These are phyloP conservation scores for Mugil cephalus DNA, from an alignment of 2,113 vertebrate genomes.

Conservation along the genomic window DNA sequence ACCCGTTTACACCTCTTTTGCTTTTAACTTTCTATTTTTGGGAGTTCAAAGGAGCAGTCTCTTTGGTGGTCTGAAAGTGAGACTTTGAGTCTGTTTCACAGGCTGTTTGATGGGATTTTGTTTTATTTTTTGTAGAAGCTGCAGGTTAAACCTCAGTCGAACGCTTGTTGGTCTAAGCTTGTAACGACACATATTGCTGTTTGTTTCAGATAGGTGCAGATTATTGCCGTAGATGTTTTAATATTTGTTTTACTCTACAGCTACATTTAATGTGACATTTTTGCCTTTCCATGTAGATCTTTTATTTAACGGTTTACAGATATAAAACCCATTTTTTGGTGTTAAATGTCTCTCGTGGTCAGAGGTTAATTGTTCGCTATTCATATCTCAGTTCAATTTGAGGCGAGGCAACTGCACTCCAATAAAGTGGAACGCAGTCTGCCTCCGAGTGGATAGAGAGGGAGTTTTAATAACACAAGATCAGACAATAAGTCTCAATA, in stretches of 20 bases:
- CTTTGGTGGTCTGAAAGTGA: slow-evolving; percentile 16
- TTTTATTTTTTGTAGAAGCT: neutral
- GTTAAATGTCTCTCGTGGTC: neutral
- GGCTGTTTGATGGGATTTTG: slow-evolving; percentile 35
- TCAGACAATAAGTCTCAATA: slow-evolving; percentile 72
- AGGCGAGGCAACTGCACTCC: slow-evolving; percentile 15
- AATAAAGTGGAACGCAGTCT: slow-evolving; percentile 43
- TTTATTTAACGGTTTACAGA: neutral
- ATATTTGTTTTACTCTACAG: neutral
- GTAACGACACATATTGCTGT: neutral
- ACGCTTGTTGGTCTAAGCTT: slow-evolving; percentile 28
- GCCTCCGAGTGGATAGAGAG: slow-evolving; percentile 14
- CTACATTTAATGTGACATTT: neutral
- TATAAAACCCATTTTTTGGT: neutral
- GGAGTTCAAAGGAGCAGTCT: slow-evolving; percentile 46
- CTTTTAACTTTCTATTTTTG: slow-evolving; percentile 54
- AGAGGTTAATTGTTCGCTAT: slow-evolving; percentile 15
- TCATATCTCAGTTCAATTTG: slow-evolving; percentile 27
- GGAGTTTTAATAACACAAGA: slow-evolving; percentile 68
- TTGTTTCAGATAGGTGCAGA: slow-evolving; percentile 8
- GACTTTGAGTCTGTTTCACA: slow-evolving; percentile 40
- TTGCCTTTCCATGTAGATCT: neutral
- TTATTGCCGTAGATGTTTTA: neutral
- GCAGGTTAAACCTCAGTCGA: slow-evolving; percentile 11
- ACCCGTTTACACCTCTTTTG: slow-evolving; percentile 35